These are phyloP conservation scores for Ormyrus rosae DNA, from an alignment of 2,888 invertebrate species.

Conservation along the genomic window DNA sequence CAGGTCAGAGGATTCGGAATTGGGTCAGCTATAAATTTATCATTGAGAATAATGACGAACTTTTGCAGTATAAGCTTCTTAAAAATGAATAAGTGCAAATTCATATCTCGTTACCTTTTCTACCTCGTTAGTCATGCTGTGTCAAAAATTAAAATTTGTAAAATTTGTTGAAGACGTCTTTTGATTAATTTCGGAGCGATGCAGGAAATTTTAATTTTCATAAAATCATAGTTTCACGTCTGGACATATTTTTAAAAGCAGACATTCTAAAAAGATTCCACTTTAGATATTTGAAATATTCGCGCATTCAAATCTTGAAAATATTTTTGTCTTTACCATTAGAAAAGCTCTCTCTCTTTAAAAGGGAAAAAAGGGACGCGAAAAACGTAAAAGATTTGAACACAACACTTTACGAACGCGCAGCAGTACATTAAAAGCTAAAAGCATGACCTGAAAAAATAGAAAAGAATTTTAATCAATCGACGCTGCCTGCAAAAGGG, in stretches of 20 bases:
- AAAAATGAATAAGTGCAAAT: background rate
- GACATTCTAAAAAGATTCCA: background rate
- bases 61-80: constrained; percentile 9
- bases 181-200: too few relatives aligned
- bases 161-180: too few relatives aligned
- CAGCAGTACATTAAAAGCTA: constrained; percentile 1
- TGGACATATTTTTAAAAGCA: constrained; percentile 16
- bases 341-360: constrained; percentile 38
- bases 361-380: constrained; percentile 8
- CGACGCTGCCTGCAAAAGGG: too few relatives aligned
- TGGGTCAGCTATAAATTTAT: constrained; percentile 1
- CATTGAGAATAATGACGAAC: background rate
- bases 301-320: constrained; percentile 7
- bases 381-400: constrained; percentile 23
- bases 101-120: too few relatives aligned
- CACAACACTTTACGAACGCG: background rate
- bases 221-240: constrained; percentile 17
- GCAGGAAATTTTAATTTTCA: background rate
- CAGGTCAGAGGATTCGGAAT: background rate
- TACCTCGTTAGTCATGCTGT: too few relatives aligned
- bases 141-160: too few relatives aligned
- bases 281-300: background rate
- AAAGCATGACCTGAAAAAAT: constrained; percentile 22
- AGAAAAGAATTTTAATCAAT: constrained; percentile 27
- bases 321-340: constrained; percentile 18